phyloP scores from a whole-genome alignment of 2,888 invertebrate genomes.

The Laothoe populi region DNA sequence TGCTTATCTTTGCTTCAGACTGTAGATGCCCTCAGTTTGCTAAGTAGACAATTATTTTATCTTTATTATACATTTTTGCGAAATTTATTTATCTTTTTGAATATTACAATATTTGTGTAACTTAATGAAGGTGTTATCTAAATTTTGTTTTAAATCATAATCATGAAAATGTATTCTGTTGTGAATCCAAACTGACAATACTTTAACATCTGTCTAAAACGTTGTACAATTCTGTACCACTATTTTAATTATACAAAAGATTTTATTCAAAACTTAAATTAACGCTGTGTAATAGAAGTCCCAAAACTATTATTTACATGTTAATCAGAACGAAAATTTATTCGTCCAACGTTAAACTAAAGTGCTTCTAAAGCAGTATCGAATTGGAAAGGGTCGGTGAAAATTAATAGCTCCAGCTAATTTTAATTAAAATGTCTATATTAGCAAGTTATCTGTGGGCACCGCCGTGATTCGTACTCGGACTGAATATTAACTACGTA shows the following conservation, averaged over 20 bases:
- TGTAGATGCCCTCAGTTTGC: background rate
- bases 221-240: no score
- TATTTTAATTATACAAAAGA: no score
- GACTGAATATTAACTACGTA: conserved; percentile 4
- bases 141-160: no score
- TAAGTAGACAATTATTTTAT: background rate
- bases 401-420: conserved; percentile 43
- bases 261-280: background rate
- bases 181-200: no score
- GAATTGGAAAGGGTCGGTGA: conserved; percentile 33
- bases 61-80: background rate
- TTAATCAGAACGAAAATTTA: conserved; percentile 35
- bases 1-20: conserved; percentile 3
- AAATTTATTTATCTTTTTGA: no score
- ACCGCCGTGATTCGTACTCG: conserved; percentile 23
- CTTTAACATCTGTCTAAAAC: no score
- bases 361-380: conserved; percentile 36
- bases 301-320: background rate
- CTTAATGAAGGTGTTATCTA: no score
- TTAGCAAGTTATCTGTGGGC: conserved; percentile 30
- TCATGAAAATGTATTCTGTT: no score
- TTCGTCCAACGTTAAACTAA: conserved; percentile 35
- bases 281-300: background rate
- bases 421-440: conserved; percentile 40
- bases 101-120: no score